Evolutionary conservation across 2,888 invertebrate species (phyloP), one percentile per base, ranked within the genome.

Genomic region (Drosophila kambysellisi): DNA sequence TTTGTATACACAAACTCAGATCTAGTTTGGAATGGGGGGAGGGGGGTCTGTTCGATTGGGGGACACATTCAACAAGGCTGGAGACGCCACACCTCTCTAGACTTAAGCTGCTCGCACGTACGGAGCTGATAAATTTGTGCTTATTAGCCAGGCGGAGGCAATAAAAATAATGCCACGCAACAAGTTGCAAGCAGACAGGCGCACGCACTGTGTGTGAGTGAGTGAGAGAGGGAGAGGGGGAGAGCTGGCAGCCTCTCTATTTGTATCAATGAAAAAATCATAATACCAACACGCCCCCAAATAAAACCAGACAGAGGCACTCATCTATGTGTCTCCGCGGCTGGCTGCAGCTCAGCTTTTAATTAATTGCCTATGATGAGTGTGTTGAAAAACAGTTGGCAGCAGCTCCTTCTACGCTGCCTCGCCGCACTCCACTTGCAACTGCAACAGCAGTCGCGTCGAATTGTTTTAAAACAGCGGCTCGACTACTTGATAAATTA

Each of bases 241-340:
- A 32, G 50, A 56, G 17, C 29, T 25, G 12, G 20, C 43, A 46
- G 57, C 70, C 48, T 62, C 68, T 76, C 85, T 87, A 88, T 86
- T 87, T 87, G 90, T 87, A 87, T 90, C 90, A 87, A 87, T 87
- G 87, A 90, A 87, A 89, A 83, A 87, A 90, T 87, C 89, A 90
- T 87, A 90, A 82, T 82, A 71, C 76, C 82, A 82, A 78, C 77
- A 87, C 84, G 89, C 89, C 85, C 74, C 73, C 77, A 57, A 41
- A 56, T 39, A 33, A 33, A 53, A 4, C 4, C 62, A 57, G 60
- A 51, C 37, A 35, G 7, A 11, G 39, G 39, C 39, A 15, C 39
- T 29, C 54, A 54, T 17, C 25, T 37, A 5, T 37, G 37, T n/a
- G 50, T 35, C 35, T 59, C n/a, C 12, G 11, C 58, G 50, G 51